Evolutionary conservation across 1,140 invertebrate species (phyloP), one percentile per base, ranked within the genome.

Genomic region (Pachyrhynchus sulphureomaculatus): DNA sequence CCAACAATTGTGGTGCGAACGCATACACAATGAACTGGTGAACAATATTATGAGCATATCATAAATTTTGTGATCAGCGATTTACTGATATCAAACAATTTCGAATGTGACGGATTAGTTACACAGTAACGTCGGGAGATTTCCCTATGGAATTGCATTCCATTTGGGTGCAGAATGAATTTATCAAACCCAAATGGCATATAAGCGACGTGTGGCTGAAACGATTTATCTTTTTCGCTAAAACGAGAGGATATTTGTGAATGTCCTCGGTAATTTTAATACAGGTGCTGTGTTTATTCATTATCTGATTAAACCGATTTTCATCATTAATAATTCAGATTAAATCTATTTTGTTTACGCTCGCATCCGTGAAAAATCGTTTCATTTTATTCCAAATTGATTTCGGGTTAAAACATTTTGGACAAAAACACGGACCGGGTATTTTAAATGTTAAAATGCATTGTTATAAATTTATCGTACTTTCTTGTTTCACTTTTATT

Each of bases 81-180:
- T 65, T 65, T 65, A 55, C 59, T 51, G 56, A 63, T 68, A 68
- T 62, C 66, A 66, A 66, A 68, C 67, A 68, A 68, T 68, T 68
- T 64, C 61, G 34, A 65, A 33, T 58, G 64, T 65, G 63, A 68
- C 64, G 59, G 54, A 68, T 65, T 47, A 66, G 41, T 15, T 18
- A 44, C 20, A 20, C 41, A 41, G 61, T 68, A 64, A 58, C 62
- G 44, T 60, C 67, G 52, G 62, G 54, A 63, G 64, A 68, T 68
- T 66, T 68, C 67, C 67, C 67, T 49, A 34, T 55, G 67, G 64
- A 64, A 68, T 66, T 64, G 58, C 61, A 64, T 64, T 64, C 15
- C 62, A 57, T 64, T 62, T 64, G 59, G 56, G 44, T 47, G 42
- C 26, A 29, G 49, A 52, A 60, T 45, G 54, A 62, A 62, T 59